These are phyloP conservation scores for Drosophila hydei DNA, from an alignment of 1,140 invertebrate genomes.

Conservation along the genomic window DNA sequence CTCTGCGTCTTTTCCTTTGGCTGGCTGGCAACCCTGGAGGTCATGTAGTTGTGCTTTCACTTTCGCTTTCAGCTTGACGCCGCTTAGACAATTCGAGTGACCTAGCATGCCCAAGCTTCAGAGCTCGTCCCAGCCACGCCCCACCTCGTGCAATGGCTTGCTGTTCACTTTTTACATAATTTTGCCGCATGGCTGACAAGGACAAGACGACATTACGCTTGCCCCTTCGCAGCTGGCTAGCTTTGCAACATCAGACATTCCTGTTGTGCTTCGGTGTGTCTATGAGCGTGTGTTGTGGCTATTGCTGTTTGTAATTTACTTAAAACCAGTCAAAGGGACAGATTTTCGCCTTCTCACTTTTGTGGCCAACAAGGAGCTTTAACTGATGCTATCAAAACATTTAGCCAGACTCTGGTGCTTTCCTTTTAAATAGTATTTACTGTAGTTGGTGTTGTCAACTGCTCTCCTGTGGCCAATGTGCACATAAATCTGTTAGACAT, in stretches of 20 bases:
- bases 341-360: conserved; percentile 12
- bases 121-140: not conserved
- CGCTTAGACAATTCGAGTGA: conserved; percentile 66
- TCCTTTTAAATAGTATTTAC: conserved; percentile 18
- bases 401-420: conserved; percentile 22
- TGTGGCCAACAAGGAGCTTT: conserved; percentile 28
- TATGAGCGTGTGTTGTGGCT: conserved; percentile 59
- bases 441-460: conserved; percentile 29
- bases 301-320: conserved; percentile 76
- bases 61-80: conserved; percentile 71
- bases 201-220: conserved; percentile 9
- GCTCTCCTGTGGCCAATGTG: conserved; percentile 16
- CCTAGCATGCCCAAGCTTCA: not conserved
- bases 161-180: conserved; percentile 80
- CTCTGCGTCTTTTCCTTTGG: conserved; percentile 3
- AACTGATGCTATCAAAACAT: conserved; percentile 64
- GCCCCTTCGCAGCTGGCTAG: conserved; percentile 4
- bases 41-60: conserved; percentile 44
- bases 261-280: conserved; percentile 30
- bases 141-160: conserved; percentile 40
- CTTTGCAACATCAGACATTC: conserved; percentile 20
- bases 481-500: conserved; percentile 44
- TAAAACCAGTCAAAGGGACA: conserved; percentile 72
- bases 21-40: conserved; percentile 36
- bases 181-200: conserved; percentile 68